Conservation (phyloP, 2,797 vertebrate genomes). For the Hippopotamyrus pictus region DNA sequence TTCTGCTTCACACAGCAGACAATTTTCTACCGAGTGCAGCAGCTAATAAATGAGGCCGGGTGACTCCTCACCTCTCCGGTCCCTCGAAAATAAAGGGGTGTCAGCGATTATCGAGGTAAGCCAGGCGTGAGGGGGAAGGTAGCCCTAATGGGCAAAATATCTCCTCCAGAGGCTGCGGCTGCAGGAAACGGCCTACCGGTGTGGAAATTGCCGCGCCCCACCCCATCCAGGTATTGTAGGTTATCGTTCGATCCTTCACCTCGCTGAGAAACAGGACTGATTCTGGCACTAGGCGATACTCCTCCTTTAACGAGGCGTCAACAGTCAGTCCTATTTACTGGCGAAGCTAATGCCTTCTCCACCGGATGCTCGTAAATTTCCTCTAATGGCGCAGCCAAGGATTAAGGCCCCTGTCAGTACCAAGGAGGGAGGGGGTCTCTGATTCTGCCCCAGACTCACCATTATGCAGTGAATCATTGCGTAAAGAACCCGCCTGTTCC, state of each 20-base stretch:
- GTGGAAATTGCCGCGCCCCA: background rate
- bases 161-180: background rate
- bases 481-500: background rate
- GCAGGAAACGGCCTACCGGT: background rate
- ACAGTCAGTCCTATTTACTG: background rate
- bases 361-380: background rate
- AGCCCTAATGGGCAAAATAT: background rate
- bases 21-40: background rate
- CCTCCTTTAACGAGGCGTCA: background rate
- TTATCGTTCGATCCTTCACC: background rate
- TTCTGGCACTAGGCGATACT: background rate
- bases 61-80: background rate
- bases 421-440: background rate
- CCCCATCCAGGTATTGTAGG: background rate
- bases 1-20: background rate
- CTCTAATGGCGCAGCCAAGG: background rate
- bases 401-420: background rate
- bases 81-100: background rate
- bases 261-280: background rate
- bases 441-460: background rate
- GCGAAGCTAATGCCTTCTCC: background rate
- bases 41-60: background rate
- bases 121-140: background rate
- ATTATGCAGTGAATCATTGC: background rate
- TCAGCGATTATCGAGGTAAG: background rate